Evolutionary conservation across 92 coral and sea anemone species (phyloP), one percentile per base, ranked within the genome.

Genomic region (Muricea muricata): DNA sequence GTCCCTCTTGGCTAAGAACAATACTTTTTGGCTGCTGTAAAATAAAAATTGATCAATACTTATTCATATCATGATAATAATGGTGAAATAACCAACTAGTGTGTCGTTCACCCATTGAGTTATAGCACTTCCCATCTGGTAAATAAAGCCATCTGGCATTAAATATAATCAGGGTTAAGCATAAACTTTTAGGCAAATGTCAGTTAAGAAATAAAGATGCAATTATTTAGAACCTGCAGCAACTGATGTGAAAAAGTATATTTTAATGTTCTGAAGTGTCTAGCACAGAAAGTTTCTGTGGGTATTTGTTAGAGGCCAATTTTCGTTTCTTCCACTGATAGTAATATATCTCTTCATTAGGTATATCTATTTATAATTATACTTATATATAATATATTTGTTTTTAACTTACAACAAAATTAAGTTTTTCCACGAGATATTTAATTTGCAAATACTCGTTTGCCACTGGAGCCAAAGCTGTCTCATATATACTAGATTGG

Each of bases 381-480:
- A n/a, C n/a, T n/a, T n/a, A n/a, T n/a, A n/a, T n/a, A n/a, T n/a
- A n/a, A n/a, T n/a, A n/a, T n/a, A n/a, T n/a, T n/a, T n/a, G n/a
- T n/a, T 63, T 28, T 13, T 17, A 63, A 34, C 76, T 70, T 70
- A 70, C 76, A 15, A 70, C 52, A 70, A 28, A 70, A 70, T 37
- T 70, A 7, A 0, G 73, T 28, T 32, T 70, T 34, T 70, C 76
- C 52, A 70, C 76, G 17, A 70, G 48, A 70, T 70, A 70, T 39
- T 70, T 70, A 25, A 34, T 15, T 70, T 70, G 76, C 50, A 70
- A 39, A 39, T 70, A 70, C 76, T 70, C 52, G 28, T 70, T 70
- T 70, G 76, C 48, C 54, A 70, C 76, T 39, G 50, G 76, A 34
- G 52, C 76, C 76, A 70, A 39, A 37, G 76, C 76, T 12, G 76